These are phyloP conservation scores for Eilema caniola DNA, from an alignment of 2,888 invertebrate genomes.

Conservation along the genomic window DNA sequence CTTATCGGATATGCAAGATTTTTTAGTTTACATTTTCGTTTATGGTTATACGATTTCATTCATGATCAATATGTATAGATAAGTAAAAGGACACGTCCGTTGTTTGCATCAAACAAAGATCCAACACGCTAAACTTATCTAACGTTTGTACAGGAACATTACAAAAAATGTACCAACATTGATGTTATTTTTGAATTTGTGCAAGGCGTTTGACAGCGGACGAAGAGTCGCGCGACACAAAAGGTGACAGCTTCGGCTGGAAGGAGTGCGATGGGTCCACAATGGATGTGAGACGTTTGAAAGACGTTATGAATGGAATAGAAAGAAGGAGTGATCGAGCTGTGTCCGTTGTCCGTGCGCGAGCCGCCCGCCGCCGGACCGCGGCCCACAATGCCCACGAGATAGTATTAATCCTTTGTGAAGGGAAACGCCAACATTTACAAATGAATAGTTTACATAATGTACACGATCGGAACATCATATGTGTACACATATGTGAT, in stretches of 20 bases:
- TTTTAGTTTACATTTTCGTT: conserved; percentile 46
- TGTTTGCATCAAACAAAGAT: conserved; percentile 84
- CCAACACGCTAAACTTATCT: conserved; percentile 80
- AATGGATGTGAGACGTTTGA: conserved; percentile 77
- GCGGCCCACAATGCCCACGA: conserved; percentile 55
- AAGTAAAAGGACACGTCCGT: conserved; percentile 79
- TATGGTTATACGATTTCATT: conserved; percentile 63
- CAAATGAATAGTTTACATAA: conserved; percentile 56
- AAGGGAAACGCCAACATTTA: conserved; percentile 55
- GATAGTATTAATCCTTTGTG: conserved; percentile 69
- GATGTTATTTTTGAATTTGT: conserved; percentile 86
- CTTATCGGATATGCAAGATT: conserved; percentile 53
- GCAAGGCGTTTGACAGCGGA: conserved; percentile 86
- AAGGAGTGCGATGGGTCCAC: conserved; percentile 73
- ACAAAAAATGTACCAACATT: conserved; percentile 78
- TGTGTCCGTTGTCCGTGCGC: conserved; percentile 64
- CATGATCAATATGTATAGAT: conserved; percentile 71
- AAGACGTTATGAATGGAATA: conserved; percentile 82
- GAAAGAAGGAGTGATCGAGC: conserved; percentile 84
- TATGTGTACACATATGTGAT: conserved; percentile 9
- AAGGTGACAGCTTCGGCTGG: conserved; percentile 78
- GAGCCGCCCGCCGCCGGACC: conserved; percentile 49
- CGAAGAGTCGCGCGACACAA: conserved; percentile 74
- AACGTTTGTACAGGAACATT: conserved; percentile 78
- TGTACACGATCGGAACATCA: conserved; percentile 30